phyloP scores from a whole-genome alignment of 2,888 invertebrate genomes.

The Allygus modestus region DNA sequence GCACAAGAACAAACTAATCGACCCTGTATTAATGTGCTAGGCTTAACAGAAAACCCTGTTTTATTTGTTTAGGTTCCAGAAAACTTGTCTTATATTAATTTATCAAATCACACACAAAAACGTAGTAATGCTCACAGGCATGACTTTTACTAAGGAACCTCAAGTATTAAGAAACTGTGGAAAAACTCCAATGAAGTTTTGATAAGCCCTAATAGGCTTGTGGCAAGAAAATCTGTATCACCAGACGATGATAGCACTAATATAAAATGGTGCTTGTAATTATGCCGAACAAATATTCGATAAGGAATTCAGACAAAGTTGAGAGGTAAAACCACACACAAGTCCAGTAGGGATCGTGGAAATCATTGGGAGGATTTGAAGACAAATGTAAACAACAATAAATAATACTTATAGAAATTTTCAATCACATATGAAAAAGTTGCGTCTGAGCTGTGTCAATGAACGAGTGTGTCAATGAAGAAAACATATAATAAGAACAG shows the following conservation, averaged over 20 bases:
- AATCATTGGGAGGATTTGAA: neutral
- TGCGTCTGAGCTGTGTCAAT: too few relatives aligned
- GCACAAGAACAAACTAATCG: slow-evolving; percentile 17
- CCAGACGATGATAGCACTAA: neutral
- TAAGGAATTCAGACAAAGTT: neutral
- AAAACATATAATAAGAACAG: slow-evolving; percentile 1
- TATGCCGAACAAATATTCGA: neutral
- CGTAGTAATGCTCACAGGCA: neutral
- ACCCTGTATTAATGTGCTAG: neutral
- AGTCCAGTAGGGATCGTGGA: neutral
- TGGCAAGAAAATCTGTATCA: slow-evolving; percentile 6
- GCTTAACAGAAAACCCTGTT: neutral
- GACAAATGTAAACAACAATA: too few relatives aligned
- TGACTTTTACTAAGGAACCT: neutral
- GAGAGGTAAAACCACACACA: neutral
- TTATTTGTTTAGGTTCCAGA: neutral
- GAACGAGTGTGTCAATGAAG: neutral
- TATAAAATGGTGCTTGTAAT: too few relatives aligned
- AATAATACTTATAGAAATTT: too few relatives aligned
- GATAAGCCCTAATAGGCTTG: neutral
- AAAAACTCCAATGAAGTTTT: neutral
- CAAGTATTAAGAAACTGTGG: neutral
- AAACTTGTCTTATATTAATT: slow-evolving; percentile 3
- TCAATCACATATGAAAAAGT: too few relatives aligned
- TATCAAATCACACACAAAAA: neutral